Conservation (phyloP, 2,113 vertebrate genomes). For the Dasyprocta punctata region DNA sequence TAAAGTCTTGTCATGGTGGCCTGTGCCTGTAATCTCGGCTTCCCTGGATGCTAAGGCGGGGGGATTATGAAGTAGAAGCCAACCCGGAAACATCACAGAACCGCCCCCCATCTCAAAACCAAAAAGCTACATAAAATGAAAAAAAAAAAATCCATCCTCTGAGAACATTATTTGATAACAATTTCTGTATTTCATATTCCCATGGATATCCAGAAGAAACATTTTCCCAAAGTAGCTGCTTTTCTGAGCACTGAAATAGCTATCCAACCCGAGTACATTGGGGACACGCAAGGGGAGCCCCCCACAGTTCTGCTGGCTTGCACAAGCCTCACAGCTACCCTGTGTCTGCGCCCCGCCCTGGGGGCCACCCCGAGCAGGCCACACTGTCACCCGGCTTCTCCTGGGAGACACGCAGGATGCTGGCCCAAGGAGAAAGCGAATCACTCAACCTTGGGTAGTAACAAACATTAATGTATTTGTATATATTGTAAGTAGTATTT, state of each 20-base stretch:
- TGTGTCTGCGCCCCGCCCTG: not conserved
- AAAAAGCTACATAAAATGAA: not conserved
- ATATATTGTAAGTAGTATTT: not conserved
- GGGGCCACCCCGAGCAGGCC: not conserved
- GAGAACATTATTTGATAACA: not conserved
- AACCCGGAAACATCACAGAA: not conserved
- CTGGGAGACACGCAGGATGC: rapidly evolving
- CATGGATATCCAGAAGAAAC: not conserved
- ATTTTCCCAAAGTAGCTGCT: not conserved
- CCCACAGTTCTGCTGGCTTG: not conserved
- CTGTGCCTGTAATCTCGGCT: not conserved
- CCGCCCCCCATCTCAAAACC: not conserved
- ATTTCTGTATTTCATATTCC: not conserved
- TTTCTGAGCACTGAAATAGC: not conserved
- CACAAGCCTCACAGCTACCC: not conserved
- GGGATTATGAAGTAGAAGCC: not conserved
- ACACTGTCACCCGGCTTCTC: too few relatives aligned
- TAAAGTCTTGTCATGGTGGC: not conserved
- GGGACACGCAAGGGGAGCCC: not conserved
- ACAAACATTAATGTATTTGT: not conserved
- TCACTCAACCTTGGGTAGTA: not conserved
- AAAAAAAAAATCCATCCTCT: not conserved
- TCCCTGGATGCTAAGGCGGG: not conserved
- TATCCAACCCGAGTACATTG: not conserved
- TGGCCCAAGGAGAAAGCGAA: not conserved